phyloP scores from a whole-genome alignment of 1,140 invertebrate genomes.

The Dendrolimus punctatus region DNA sequence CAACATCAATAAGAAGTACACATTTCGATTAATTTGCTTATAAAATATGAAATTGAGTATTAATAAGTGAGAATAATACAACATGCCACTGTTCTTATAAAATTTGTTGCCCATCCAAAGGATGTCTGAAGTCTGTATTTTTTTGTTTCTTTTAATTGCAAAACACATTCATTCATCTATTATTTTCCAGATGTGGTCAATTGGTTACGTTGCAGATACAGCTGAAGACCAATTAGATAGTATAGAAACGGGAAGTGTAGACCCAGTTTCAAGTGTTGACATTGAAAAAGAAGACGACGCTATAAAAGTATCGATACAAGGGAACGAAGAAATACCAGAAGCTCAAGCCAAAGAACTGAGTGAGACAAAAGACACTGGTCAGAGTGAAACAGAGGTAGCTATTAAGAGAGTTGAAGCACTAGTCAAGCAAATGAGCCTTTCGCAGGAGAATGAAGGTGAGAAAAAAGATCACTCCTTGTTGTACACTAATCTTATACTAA shows the following conservation, averaged over 20 bases:
- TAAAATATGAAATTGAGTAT: no score
- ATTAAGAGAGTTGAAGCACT: conserved; percentile 76
- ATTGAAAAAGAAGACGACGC: conserved; percentile 49
- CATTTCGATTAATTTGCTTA: no score
- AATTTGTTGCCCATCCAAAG: no score
- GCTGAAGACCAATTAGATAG: conserved; percentile 60
- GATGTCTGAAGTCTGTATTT: no score
- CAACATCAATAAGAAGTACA: no score
- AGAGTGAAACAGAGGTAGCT: conserved; percentile 41
- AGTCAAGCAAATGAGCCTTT: conserved; percentile 88
- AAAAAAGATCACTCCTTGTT: no score
- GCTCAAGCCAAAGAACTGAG: conserved; percentile 18
- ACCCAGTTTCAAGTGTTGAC: conserved; percentile 46
- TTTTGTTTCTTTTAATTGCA: no score
- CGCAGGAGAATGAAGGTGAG: conserved; percentile 75
- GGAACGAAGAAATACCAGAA: conserved; percentile 34
- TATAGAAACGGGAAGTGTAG: conserved; percentile 47
- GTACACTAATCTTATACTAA: no score
- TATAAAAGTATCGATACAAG: conserved; percentile 25
- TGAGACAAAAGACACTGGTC: conserved; percentile 31
- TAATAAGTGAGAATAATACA: no score
- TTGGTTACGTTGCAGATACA: conserved; percentile 94
- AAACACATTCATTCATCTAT: neutral
- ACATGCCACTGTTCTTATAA: no score
- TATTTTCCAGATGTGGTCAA: conserved; percentile 90